These are phyloP conservation scores for Platycercus adscitus DNA, from an alignment of 2,113 vertebrate genomes.

Conservation along the genomic window DNA sequence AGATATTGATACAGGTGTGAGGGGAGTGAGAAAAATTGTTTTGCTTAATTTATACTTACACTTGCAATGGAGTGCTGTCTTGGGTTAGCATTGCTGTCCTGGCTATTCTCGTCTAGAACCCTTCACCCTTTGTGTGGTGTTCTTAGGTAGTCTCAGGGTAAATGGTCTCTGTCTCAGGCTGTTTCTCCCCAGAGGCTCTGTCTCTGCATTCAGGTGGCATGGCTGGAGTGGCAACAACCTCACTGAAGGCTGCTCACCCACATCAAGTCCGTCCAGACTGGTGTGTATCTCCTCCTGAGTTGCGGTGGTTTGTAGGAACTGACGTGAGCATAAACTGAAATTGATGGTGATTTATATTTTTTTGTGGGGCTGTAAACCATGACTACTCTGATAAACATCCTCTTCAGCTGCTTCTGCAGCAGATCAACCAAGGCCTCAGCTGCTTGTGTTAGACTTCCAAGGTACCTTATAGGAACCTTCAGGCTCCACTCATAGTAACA, in stretches of 20 bases:
- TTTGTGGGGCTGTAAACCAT: background rate
- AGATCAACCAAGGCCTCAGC: background rate
- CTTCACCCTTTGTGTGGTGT: background rate
- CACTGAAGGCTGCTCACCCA: background rate
- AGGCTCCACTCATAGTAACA: background rate
- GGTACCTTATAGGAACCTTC: background rate
- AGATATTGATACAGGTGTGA: background rate
- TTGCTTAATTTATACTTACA: background rate
- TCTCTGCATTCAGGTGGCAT: fast-evolving
- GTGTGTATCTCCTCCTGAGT: background rate
- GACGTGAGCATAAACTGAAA: background rate
- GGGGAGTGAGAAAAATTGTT: background rate
- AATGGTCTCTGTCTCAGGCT: fast-evolving
- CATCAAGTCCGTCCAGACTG: background rate
- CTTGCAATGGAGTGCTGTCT: background rate
- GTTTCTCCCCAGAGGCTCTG: background rate
- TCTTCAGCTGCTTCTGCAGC: background rate
- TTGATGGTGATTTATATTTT: background rate
- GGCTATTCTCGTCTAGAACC: background rate
- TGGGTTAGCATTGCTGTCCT: background rate
- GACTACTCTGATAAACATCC: background rate
- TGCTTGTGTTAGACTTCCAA: background rate
- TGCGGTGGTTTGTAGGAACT: background rate
- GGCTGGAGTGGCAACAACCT: background rate
- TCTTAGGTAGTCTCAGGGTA: background rate